Percentiles rank a stretch among this genome's conserved stretches.
phyloP scores from a whole-genome alignment of 2,113 vertebrate genomes.

The Platichthys flesus region DNA sequence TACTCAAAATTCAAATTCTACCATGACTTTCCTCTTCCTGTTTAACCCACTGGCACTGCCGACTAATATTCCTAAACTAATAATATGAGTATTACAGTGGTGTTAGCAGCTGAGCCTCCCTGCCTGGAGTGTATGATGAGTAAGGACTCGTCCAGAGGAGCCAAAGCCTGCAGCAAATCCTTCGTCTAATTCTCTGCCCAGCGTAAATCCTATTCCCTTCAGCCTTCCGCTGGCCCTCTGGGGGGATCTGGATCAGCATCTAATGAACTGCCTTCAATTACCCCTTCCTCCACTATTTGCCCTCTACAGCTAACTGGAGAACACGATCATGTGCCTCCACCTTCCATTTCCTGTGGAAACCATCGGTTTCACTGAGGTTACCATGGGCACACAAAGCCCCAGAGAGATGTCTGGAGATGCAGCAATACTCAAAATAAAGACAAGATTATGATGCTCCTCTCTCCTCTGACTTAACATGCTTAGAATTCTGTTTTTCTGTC shows the following conservation, averaged over 20 bases:
- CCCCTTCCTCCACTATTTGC: constrained; percentile 63
- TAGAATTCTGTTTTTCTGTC: constrained; percentile 1
- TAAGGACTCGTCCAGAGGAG: constrained; percentile 46
- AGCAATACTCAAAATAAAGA: constrained; percentile 2
- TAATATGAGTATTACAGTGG: constrained; percentile 61
- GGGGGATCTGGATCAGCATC: constrained; percentile 64
- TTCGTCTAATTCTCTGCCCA: constrained; percentile 63
- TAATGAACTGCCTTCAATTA: constrained; percentile 78
- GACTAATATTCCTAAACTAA: constrained; percentile 44
- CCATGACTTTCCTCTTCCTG: neutral
- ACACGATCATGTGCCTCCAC: constrained; percentile 48
- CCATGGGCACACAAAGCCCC: constrained; percentile 14
- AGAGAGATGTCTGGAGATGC: neutral
- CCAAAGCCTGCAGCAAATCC: constrained; percentile 67
- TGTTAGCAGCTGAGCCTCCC: constrained; percentile 53
- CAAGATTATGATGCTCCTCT: constrained; percentile 14
- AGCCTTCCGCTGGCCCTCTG: constrained; percentile 42
- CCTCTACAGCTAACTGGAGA: constrained; percentile 56
- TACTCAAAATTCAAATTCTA: neutral
- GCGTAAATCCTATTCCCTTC: constrained; percentile 59
- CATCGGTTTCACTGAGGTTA: constrained; percentile 15
- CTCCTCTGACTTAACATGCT: constrained; percentile 16
- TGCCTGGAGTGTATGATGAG: constrained; percentile 58
- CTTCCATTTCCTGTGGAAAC: constrained; percentile 49
- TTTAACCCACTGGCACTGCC: constrained; percentile 5